Evolutionary conservation across 2,888 invertebrate genomes (phyloP), one percentile per base, ranked within the genome.

Genomic region (Cerceris rybyensis): DNA sequence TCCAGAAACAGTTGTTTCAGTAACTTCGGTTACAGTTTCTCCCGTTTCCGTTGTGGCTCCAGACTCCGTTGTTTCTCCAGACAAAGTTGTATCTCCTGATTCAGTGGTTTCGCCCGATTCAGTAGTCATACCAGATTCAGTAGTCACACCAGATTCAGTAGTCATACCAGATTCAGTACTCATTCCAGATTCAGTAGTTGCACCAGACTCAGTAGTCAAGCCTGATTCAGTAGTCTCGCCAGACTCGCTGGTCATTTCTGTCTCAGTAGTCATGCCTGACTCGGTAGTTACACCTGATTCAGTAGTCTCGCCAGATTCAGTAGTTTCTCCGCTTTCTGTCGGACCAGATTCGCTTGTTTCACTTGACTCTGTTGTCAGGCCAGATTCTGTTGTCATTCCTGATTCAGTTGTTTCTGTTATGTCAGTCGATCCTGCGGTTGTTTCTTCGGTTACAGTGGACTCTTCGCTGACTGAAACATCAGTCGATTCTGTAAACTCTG

Each of bases 221-320:
- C 78, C 85, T 60, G 81, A 71, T 60, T 77, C 74, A 2, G 91
- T 90, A 7, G 83, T 83, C 0, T 76, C 80, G 2, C 67, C 82
- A 9, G 82, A 85, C 52, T 78, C 64, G 9, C 85, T 83, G 4
- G 84, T 75, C 42, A 5, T 46, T 16, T 74, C 82, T 0, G 81
- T 73, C 7, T 77, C 83, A 54, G 85, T 87, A 13, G 88, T 88
- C 14, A 42, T 28, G 6, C 76, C 77, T 13, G 81, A 78, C 46
- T 81, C 84, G 0, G 77, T 78, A 0, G 78, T 82, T 13, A 46
- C 69, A 8, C 83, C 81, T n/a, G 80, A 67, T 50, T 81, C 87
- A n/a, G 88, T 89, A 11, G 84, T 78, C 41, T 6, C 57, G 13
- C 69, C 80, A 7, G 83, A 77, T 70, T 75, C 66, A 16, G 85